Evolutionary conservation across 1,140 invertebrate genomes (phyloP), one percentile per base, ranked within the genome.

Genomic region (Conopomorpha cramerella): DNA sequence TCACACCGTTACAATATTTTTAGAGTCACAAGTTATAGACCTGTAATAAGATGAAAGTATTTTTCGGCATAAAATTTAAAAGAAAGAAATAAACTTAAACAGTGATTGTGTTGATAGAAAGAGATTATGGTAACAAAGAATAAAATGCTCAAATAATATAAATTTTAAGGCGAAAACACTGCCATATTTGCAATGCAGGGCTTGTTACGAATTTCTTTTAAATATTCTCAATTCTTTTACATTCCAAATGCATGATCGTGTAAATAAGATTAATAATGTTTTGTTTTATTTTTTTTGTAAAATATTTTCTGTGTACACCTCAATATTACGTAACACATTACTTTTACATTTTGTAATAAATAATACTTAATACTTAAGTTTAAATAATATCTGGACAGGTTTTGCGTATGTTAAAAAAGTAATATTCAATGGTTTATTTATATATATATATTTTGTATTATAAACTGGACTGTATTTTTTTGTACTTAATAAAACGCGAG

Each of bases 21-120:
- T 33, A 43, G 36, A 30, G 39, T 38, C 43, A 45, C 34, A 41
- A 39, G 40, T 39, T 32, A 32, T 16, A 23, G 15, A 33, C n/a
- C n/a, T n/a, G n/a, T n/a, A n/a, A n/a, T n/a, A n/a, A n/a, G n/a
- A n/a, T n/a, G n/a, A n/a, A n/a, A n/a, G n/a, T n/a, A n/a, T n/a
- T n/a, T n/a, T n/a, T n/a, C n/a, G n/a, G n/a, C n/a, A n/a, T n/a
- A n/a, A n/a, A n/a, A n/a, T n/a, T n/a, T 23, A 10, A 23, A 6
- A 23, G 19, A 6, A 23, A 13, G 25, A 28, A 34, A 34, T 7
- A 41, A 46, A 32, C 27, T 36, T 12, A 67, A 72, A 74, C 70
- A 74, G 70, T 74, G 70, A 70, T 49, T 74, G 66, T 74, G 70
- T 74, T 74, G 70, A 74, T 72, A 49, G 62, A 55, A 55, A 43